A percentile compares a stretch with the other conserved stretches of the same genome.
Conservation (phyloP, 2,113 vertebrate genomes). For the Nanorana parkeri region DNA sequence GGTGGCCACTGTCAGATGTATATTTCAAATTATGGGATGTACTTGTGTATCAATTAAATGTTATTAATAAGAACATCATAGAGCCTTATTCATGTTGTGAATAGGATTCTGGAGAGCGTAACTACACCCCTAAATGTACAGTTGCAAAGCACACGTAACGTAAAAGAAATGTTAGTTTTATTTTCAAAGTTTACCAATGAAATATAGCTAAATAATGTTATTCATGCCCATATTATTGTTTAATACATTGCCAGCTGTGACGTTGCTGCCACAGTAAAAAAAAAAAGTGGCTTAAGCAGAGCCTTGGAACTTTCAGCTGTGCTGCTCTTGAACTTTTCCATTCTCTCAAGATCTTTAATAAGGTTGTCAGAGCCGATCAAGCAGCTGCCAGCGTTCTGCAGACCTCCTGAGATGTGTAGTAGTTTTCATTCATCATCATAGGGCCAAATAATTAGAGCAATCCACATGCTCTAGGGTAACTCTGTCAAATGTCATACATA, state of each 20-base stretch:
- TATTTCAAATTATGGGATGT: no score
- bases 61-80: no score
- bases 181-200: no score
- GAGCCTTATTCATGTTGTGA: no score
- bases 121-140: no score
- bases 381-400: conserved; percentile 59
- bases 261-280: conserved; percentile 22
- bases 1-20: no score
- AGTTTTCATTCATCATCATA: conserved; percentile 62
- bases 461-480: conserved; percentile 58
- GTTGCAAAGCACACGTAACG: no score
- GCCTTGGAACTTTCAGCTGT: conserved; percentile 47
- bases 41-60: no score
- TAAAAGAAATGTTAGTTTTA: no score
- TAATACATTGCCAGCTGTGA: conserved; percentile 28
- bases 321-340: conserved; percentile 48
- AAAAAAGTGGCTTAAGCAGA: conserved; percentile 33
- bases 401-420: conserved; percentile 52
- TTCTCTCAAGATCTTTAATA: conserved; percentile 58
- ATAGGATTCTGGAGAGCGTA: no score
- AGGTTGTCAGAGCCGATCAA: conserved; percentile 63
- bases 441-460: conserved; percentile 60
- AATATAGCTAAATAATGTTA: background rate
- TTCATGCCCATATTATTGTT: background rate
- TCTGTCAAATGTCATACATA: conserved; percentile 56